These are phyloP conservation scores for Mormyrops attenuatus DNA, from an alignment of 2,797 vertebrate genomes.

Conservation along the genomic window DNA sequence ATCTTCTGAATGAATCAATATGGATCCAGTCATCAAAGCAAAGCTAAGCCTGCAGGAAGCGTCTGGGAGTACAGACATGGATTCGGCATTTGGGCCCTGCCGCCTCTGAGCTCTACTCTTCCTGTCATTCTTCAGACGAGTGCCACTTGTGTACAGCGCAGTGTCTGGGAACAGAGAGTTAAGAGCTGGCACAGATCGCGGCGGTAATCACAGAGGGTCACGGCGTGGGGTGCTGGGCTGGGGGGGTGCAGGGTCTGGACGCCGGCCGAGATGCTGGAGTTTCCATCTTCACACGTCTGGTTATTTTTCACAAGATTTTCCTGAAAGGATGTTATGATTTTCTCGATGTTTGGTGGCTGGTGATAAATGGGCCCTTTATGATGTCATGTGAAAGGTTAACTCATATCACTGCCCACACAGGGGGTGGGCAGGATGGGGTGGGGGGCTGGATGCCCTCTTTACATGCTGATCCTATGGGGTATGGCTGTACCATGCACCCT, in stretches of 20 bases:
- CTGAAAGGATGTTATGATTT: constrained; percentile 99
- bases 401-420: constrained; percentile 66
- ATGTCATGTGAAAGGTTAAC: constrained; percentile 85
- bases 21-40: background rate
- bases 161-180: background rate
- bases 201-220: constrained; percentile 42
- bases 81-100: background rate
- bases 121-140: constrained; percentile 8
- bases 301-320: constrained; percentile 95
- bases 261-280: constrained; percentile 57
- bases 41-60: background rate
- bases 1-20: background rate
- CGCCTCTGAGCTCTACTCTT: background rate
- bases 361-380: constrained; percentile 90
- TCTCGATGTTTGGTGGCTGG: constrained; percentile 80
- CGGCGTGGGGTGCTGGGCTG: background rate
- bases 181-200: background rate
- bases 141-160: background rate
- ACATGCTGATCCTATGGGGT: constrained; percentile 20
- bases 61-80: background rate
- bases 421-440: constrained; percentile 37
- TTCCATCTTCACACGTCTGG: constrained; percentile 86
- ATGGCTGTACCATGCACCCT: background rate
- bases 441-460: constrained; percentile 57
- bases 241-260: constrained; percentile 48